Conservation (phyloP, 2,797 vertebrate genomes). For the Gymnodraco acuticeps region DNA sequence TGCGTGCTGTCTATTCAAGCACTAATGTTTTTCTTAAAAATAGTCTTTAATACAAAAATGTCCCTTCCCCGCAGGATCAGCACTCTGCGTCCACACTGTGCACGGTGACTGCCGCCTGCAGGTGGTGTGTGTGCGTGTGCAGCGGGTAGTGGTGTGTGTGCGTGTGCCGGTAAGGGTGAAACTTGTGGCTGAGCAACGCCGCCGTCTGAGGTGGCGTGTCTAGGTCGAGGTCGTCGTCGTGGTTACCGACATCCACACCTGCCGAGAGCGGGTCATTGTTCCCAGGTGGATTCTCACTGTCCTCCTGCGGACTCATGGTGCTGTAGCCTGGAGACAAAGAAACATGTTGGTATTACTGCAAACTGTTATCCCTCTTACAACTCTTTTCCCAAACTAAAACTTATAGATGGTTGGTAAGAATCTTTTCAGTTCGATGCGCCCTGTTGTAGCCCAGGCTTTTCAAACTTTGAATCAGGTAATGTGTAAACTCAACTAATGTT, state of each 20-base stretch:
- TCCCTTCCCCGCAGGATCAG: conserved; percentile 77
- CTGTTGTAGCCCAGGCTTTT: background rate
- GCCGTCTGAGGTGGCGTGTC: conserved; percentile 97
- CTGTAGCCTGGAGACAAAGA: conserved; percentile 90
- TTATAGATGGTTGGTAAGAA: background rate
- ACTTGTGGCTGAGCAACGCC: conserved; percentile 95
- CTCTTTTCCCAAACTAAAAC: background rate
- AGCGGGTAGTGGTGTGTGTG: conserved; percentile 89
- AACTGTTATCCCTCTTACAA: background rate
- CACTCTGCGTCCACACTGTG: conserved; percentile 97
- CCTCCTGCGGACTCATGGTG: conserved; percentile 99
- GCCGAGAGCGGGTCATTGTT: conserved; percentile 95
- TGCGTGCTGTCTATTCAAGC: conserved; percentile 29
- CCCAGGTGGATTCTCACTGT: conserved; percentile 97
- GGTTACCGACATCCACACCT: conserved; percentile 94
- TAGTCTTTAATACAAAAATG: conserved; percentile 27
- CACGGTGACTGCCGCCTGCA: conserved; percentile 96
- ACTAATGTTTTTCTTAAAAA: conserved; percentile 35
- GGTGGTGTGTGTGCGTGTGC: conserved; percentile 90
- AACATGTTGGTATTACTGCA: background rate
- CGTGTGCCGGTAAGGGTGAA: conserved; percentile 91
- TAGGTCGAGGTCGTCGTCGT: conserved; percentile 96
- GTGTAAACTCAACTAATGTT: background rate
- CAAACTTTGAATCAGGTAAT: background rate
- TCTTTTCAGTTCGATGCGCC: background rate